A percentile compares a stretch with the other conserved stretches of the same genome.
Evolutionary conservation across 2,888 invertebrate genomes (phyloP).

Genomic region (Notodonta dromedarius): DNA sequence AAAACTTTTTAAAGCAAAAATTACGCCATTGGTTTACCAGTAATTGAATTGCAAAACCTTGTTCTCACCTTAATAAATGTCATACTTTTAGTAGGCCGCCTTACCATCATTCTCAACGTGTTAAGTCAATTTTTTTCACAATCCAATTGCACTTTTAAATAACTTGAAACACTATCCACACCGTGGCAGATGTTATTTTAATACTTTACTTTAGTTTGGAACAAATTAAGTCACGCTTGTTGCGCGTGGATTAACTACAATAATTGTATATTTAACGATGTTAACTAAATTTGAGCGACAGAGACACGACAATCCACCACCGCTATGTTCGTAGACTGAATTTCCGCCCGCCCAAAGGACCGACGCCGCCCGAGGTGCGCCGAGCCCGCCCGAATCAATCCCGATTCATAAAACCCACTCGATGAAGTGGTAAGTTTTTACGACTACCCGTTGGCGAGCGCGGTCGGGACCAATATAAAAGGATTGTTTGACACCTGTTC

Average conservation of each 20-base stretch:
- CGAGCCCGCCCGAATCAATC: constrained; percentile 50
- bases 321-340: constrained; percentile 63
- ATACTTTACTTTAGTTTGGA: constrained; percentile 19
- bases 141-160: constrained; percentile 61
- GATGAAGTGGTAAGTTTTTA: constrained; percentile 83
- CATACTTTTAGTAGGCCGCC: constrained; percentile 59
- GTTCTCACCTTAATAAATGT: constrained; percentile 64
- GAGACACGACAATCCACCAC: constrained; percentile 50
- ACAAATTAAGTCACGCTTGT: constrained; percentile 29
- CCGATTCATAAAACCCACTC: constrained; percentile 76
- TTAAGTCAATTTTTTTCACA: constrained; percentile 67
- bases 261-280: constrained; percentile 66
- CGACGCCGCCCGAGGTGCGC: constrained; percentile 54
- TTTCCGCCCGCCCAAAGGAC: constrained; percentile 68
- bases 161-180: constrained; percentile 57
- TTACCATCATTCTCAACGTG: constrained; percentile 66
- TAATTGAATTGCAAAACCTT: background rate
- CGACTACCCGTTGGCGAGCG: constrained; percentile 72
- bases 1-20: no score
- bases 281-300: constrained; percentile 46
- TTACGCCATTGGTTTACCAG: no score
- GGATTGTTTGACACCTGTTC: constrained; percentile 73
- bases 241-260: constrained; percentile 39
- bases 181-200: constrained; percentile 15
- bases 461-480: constrained; percentile 71